These are phyloP conservation scores for Conus ventricosus DNA, from an alignment of 1,140 invertebrate genomes.

Conservation along the genomic window DNA sequence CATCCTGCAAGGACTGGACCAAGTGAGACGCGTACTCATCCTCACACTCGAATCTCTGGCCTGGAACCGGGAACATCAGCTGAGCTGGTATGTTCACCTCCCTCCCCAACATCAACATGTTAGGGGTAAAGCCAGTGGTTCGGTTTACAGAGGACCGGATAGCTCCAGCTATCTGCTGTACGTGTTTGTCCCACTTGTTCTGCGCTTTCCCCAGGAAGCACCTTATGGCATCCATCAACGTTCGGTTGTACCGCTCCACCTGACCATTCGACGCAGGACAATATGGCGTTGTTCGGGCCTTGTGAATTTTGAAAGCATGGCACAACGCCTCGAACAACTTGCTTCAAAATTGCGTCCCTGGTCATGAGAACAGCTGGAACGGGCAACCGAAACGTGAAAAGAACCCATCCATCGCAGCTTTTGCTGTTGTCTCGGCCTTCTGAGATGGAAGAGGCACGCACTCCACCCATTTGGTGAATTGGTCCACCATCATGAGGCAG, in stretches of 20 bases:
- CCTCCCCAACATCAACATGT: no score
- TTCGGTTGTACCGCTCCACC: constrained; percentile 43
- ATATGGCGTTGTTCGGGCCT: constrained; percentile 48
- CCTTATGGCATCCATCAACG: constrained; percentile 34
- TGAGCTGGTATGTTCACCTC: no score
- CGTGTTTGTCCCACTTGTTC: constrained; percentile 40
- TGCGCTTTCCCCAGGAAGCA: constrained; percentile 35
- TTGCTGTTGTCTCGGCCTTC: not conserved
- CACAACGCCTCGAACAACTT: constrained; percentile 35
- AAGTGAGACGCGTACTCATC: no score
- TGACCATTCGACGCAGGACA: constrained; percentile 50
- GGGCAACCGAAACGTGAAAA: constrained; percentile 21
- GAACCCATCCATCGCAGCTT: not conserved
- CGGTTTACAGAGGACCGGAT: no score
- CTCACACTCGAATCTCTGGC: no score
- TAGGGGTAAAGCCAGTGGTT: no score
- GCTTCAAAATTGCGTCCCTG: constrained; percentile 36
- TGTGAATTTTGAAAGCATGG: constrained; percentile 37
- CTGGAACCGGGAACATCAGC: no score
- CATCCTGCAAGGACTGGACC: no score
- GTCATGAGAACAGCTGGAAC: not conserved
- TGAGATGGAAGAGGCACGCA: not conserved
- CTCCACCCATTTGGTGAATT: constrained; percentile 28
- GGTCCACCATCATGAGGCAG: constrained; percentile 20
- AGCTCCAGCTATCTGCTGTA: constrained; percentile 17